These are phyloP conservation scores for Eumaeus atala DNA, from an alignment of 1,140 invertebrate genomes.

Conservation along the genomic window DNA sequence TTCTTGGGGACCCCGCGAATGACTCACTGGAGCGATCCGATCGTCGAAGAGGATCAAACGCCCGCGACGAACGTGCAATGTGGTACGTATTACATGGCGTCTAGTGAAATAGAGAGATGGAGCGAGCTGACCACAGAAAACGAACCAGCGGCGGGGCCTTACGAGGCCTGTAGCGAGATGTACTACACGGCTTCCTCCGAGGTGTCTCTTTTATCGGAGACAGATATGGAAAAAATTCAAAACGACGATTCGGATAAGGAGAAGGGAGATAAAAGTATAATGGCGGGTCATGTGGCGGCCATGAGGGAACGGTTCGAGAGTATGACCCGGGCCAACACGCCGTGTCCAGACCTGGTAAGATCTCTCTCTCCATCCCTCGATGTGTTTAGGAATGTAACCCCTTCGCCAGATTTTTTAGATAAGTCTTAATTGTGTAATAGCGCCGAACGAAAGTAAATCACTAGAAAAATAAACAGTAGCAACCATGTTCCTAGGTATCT, in stretches of 20 bases:
- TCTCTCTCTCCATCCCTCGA: conserved; percentile 51
- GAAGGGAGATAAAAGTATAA: conserved; percentile 40
- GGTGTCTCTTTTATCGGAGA: conserved; percentile 47
- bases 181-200: conserved; percentile 54
- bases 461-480: conserved; percentile 11
- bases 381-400: conserved; percentile 43
- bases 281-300: conserved; percentile 69
- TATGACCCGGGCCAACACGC: conserved; percentile 62
- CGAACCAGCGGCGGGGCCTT: conserved; percentile 15
- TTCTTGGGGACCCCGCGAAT: too few species aligned
- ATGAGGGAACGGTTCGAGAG: conserved; percentile 70
- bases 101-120: conserved; percentile 25
- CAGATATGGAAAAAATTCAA: conserved; percentile 33
- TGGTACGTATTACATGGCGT: background rate
- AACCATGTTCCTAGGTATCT: conserved; percentile 14
- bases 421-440: conserved; percentile 20
- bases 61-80: background rate
- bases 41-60: background rate
- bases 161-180: conserved; percentile 49
- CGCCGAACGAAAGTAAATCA: background rate
- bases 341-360: conserved; percentile 50
- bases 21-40: background rate
- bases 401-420: conserved; percentile 49
- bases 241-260: conserved; percentile 32
- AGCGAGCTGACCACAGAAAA: conserved; percentile 24